Base-by-base conservation (phyloP, 1,140 invertebrate species). In the Microplitis demolitor region DNA sequence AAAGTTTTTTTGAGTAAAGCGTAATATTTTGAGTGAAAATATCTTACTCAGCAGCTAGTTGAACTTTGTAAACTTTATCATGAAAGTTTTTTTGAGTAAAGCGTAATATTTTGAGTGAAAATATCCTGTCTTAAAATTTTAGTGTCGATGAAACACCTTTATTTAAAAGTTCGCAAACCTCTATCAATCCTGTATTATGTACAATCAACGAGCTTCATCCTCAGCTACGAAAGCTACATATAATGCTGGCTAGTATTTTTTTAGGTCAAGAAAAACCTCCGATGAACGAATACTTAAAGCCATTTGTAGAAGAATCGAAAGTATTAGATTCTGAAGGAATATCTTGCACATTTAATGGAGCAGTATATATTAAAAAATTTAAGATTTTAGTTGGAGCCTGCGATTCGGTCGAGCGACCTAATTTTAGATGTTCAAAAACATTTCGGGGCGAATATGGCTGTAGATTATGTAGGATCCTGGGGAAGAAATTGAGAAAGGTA, bases 361-460 rank as follows among this genome's bases (percentile, higher is more conserved):
- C 33, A 4, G 31, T 9, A 39, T 69, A 69, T 50, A 45, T 34
- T 34, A 75, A 73, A 76, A 79, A 79, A 56, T 77, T 71, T 63
- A 24, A 33, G 53, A n/a, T 77, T 9, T 71, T 76, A 24, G 35
- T 45, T 8, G 53, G 72, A 45, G 69, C 79, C 1, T 73, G 71
- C 66, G 80, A 82, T 64, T 77, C 78, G 4, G 58, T 78, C n/a
- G 76, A 73, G 4, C 66, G 76, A 50, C 77, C 76, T 33, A 54
- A 62, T 4, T 39, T 82, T 9, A 60, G 74, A 69, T 63, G 67
- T 54, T 64, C 74, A 3, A 74, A 4, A 0, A 76, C 78, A 70
- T 83, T 77, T 70, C 78, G 79, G 68, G 78, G 79, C 0, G 33
- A 72, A 16, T 82, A 76, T 71, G 77, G 80, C 0, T 83, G 78